Percentiles rank a stretch among this genome's conserved stretches.
Evolutionary conservation across 2,113 vertebrate species (phyloP).

Genomic region (Forbesichthys papilliferus): DNA sequence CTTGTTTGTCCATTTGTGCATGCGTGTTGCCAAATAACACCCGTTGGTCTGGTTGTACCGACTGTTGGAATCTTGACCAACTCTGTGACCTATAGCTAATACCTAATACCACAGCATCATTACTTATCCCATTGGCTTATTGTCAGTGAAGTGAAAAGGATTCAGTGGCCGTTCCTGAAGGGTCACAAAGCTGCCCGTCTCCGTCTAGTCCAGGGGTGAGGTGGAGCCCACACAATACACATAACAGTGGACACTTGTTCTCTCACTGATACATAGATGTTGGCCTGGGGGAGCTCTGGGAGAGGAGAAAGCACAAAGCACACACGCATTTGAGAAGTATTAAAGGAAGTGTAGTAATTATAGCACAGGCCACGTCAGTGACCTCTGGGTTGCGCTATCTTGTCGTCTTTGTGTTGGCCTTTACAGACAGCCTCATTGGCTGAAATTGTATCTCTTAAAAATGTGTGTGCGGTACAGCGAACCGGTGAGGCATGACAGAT

Average conservation of each 20-base stretch:
- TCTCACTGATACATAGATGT: slow-evolving; percentile 55
- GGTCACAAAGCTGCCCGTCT: slow-evolving; percentile 39
- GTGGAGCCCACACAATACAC: slow-evolving; percentile 44
- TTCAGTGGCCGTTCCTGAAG: slow-evolving; percentile 20
- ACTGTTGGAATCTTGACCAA: slow-evolving; percentile 19
- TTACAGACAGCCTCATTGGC: slow-evolving; percentile 76
- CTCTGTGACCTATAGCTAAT: slow-evolving; percentile 52
- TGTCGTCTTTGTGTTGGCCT: slow-evolving; percentile 90
- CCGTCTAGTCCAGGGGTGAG: slow-evolving; percentile 5
- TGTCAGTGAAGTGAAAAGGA: slow-evolving; percentile 50
- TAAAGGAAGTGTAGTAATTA: slow-evolving; percentile 97
- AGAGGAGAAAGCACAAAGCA: slow-evolving; percentile 19
- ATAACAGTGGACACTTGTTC: slow-evolving; percentile 46
- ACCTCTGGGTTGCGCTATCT: slow-evolving; percentile 95
- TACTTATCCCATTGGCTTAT: slow-evolving; percentile 37
- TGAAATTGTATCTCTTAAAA: slow-evolving; percentile 87
- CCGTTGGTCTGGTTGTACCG: too few species aligned
- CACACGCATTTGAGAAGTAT: slow-evolving; percentile 73
- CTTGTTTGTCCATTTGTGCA: slow-evolving; percentile 42
- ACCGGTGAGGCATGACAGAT: slow-evolving; percentile 88
- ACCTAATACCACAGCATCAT: slow-evolving; percentile 42
- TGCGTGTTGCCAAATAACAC: too few species aligned
- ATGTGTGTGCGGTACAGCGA: slow-evolving; percentile 85
- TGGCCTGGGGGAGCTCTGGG: slow-evolving; percentile 29
- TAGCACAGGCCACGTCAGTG: slow-evolving; percentile 85